Conservation (phyloP, 2,888 invertebrate genomes). For the Ptychoptera albimana region DNA sequence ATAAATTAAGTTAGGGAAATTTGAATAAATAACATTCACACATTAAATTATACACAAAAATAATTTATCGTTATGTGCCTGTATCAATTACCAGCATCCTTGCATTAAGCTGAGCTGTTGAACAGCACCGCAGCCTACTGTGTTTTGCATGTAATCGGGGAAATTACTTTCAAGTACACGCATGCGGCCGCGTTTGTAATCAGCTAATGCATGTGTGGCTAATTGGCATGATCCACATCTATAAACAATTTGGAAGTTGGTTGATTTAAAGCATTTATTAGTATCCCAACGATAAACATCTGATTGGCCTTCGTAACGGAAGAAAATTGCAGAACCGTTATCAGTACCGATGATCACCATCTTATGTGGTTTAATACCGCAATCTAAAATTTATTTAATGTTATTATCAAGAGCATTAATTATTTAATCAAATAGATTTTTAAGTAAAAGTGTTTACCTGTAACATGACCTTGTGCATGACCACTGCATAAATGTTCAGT, state of each 20-base stretch:
- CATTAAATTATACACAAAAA: too few relatives aligned
- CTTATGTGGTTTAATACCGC: constrained; percentile 39
- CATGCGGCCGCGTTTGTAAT: constrained; percentile 38
- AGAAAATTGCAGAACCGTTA: constrained; percentile 40
- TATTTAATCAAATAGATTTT: background rate
- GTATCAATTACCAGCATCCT: constrained; percentile 10
- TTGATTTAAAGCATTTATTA: constrained; percentile 26
- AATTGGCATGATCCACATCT: constrained; percentile 35
- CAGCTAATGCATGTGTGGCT: constrained; percentile 42
- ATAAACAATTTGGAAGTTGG: constrained; percentile 37
- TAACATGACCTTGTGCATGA: constrained; percentile 34
- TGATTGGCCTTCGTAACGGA: constrained; percentile 39
- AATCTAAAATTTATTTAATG: constrained; percentile 21
- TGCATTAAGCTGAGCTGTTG: constrained; percentile 32
- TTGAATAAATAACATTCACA: too few relatives aligned
- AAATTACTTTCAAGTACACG: constrained; percentile 46
- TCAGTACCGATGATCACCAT: constrained; percentile 46
- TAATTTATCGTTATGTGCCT: too few relatives aligned
- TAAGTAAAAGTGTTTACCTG: constrained; percentile 18
- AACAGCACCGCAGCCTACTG: constrained; percentile 42
- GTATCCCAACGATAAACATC: constrained; percentile 45
- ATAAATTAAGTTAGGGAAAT: too few relatives aligned
- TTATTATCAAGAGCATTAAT: background rate
- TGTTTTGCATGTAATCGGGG: constrained; percentile 43
- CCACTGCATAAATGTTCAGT: constrained; percentile 44